Base-by-base conservation (phyloP, 2,113 vertebrate species). In the Hydrolagus affinis region DNA sequence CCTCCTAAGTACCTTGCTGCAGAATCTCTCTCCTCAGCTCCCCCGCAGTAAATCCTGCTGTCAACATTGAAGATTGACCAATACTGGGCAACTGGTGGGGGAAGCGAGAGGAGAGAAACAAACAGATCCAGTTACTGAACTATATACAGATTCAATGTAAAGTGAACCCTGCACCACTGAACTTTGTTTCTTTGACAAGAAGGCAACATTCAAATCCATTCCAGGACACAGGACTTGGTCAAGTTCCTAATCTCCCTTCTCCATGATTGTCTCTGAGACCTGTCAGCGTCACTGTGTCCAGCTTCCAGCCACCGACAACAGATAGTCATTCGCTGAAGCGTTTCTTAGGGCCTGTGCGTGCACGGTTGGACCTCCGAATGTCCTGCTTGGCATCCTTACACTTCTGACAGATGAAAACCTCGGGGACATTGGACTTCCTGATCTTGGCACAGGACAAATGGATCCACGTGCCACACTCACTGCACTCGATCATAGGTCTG, bases 391-490 rank as follows among this genome's bases (percentile, higher is more conserved):
- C 75, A 85, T 90, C 88, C 56, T 87, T 86, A 72, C 89, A 89
- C 60, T 83, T 86, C 83, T 88, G 88, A 85, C 87, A 89, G 74
- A 86, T 87, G 86, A 88, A 90, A 64, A 88, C 85, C 21, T 88
- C 88, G 12, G 89, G 89, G n/a, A 89, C 88, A 19, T 89, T 88
- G 8, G 87, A 87, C 69, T 87, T 88, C 25, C 88, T 87, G 74
- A 89, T 89, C 74, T 89, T 89, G 62, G 89, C 89, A 1, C 89
- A 89, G 70, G 89, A 89, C 12, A 89, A 87, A 74, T 89, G 89
- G 19, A 89, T 86, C 88, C 89, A 89, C 25, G 88, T 87, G 73
- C 86, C 87, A 30, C 89, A 89, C 56, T 88, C 87, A 1, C 86
- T 86, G 69, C 89, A 89, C 71, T 89, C 89, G 28, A 89, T 89